These are phyloP conservation scores for Turritopsis dohrnii DNA, from an alignment of 30 jellyfish, hydroid and myxozoan genomes.

Conservation along the genomic window DNA sequence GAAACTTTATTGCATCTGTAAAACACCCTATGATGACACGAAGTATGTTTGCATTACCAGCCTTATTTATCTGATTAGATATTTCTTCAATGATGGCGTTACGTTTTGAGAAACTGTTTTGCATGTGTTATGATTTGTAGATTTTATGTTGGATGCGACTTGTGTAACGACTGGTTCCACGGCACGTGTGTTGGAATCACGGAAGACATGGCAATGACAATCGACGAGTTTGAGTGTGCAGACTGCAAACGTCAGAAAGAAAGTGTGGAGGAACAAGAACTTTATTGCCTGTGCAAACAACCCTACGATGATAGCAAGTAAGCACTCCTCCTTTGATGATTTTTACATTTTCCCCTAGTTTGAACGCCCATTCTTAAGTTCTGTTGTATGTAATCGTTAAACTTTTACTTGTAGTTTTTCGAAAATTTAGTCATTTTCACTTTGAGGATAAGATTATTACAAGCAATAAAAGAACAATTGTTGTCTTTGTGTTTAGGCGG, in stretches of 20 bases:
- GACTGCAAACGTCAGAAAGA: conserved; percentile 71
- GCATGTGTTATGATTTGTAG: conserved; percentile 24
- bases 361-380: too few relatives aligned
- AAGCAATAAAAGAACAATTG: background rate
- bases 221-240: conserved; percentile 75
- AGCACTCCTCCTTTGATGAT: background rate
- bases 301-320: conserved; percentile 95
- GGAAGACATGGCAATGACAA: conserved; percentile 66
- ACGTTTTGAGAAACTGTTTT: background rate
- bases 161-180: conserved; percentile 93
- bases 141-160: conserved; percentile 91
- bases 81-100: too few relatives aligned
- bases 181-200: conserved; percentile 92
- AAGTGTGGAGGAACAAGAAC: conserved; percentile 85
- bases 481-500: background rate
- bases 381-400: background rate
- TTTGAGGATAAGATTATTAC: too few relatives aligned
- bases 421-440: too few relatives aligned
- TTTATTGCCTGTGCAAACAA: conserved; percentile 82
- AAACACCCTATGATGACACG: conserved; percentile 80
- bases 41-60: conserved; percentile 35
- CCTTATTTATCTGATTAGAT: too few relatives aligned
- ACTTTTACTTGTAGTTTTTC: too few relatives aligned
- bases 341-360: background rate
- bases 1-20: conserved; percentile 75